Conservation (phyloP, 2,888 invertebrate genomes). For the Coelinius sp. region DNA sequence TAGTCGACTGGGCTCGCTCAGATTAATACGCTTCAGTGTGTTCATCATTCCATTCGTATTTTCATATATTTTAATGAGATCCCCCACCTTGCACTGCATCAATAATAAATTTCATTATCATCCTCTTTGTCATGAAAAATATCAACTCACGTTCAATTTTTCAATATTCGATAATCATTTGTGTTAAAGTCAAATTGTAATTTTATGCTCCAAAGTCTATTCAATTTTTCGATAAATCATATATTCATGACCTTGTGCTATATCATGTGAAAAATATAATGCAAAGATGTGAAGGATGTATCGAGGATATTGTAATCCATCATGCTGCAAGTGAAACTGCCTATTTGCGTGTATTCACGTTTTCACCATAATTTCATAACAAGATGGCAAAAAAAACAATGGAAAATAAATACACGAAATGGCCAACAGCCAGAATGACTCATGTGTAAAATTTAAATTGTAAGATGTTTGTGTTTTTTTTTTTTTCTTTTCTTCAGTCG, state of each 20-base stretch:
- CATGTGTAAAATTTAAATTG: not conserved
- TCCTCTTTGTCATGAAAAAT: not conserved
- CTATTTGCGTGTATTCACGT: not conserved
- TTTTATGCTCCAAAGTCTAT: not conserved
- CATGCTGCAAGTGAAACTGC: not conserved
- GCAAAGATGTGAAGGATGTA: not conserved
- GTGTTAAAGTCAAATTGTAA: not conserved
- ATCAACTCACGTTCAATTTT: not conserved
- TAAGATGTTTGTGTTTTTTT: too few relatives aligned
- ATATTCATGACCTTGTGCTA: not conserved
- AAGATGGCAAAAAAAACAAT: constrained; percentile 24
- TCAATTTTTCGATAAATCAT: not conserved
- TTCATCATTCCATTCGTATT: constrained; percentile 30
- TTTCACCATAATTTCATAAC: too few relatives aligned
- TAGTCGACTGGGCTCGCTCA: constrained; percentile 39
- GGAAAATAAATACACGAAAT: constrained; percentile 5
- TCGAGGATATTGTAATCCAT: not conserved
- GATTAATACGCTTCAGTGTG: constrained; percentile 40
- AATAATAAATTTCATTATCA: not conserved
- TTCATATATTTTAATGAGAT: constrained; percentile 27
- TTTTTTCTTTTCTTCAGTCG: not conserved
- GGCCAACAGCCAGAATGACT: not conserved
- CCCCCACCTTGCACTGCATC: not conserved
- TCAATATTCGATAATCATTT: not conserved
- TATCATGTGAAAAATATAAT: too few relatives aligned